phyloP scores from a whole-genome alignment of 2,888 invertebrate species.

The Nemotelus pantherinus region DNA sequence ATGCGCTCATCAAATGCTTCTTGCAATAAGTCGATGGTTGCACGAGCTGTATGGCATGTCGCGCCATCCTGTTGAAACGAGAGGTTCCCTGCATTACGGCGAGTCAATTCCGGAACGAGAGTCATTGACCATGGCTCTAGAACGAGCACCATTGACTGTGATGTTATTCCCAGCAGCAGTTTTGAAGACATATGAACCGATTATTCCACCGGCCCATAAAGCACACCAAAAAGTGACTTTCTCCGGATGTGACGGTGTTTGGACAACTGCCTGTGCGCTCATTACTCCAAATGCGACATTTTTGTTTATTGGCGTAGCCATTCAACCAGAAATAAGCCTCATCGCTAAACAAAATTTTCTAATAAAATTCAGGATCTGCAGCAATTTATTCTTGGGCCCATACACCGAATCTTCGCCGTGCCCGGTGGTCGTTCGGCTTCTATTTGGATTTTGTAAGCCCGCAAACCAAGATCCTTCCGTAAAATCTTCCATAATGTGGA shows the following conservation, averaged over 20 bases:
- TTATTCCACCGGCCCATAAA: neutral
- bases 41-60: too few species aligned
- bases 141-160: too few species aligned
- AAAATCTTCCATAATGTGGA: neutral
- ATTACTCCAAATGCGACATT: neutral
- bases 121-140: too few species aligned
- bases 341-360: neutral
- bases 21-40: too few species aligned
- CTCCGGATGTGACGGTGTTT: too few species aligned
- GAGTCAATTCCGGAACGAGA: too few species aligned
- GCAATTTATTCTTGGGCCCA: neutral
- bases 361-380: neutral
- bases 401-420: neutral
- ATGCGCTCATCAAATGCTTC: too few species aligned
- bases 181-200: too few species aligned
- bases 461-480: neutral
- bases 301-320: neutral
- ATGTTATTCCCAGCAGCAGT: too few species aligned
- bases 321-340: neutral
- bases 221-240: neutral
- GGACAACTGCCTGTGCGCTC: neutral
- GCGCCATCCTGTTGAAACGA: too few species aligned
- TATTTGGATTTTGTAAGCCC: neutral
- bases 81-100: too few species aligned
- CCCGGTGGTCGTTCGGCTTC: neutral